phyloP scores from a whole-genome alignment of 2,888 invertebrate genomes.

The Agonopterix heracliana region DNA sequence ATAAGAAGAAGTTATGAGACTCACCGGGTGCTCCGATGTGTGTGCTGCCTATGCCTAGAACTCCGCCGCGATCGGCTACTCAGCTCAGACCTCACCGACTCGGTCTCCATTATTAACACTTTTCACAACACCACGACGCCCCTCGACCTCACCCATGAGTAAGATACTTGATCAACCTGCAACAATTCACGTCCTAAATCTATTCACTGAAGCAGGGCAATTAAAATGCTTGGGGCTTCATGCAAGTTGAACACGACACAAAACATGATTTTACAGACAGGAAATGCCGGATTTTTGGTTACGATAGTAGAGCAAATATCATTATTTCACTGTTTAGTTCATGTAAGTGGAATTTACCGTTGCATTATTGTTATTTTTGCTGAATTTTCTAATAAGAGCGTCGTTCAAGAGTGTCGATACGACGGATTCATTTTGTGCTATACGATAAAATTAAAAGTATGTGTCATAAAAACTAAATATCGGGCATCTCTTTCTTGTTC shows the following conservation, averaged over 20 bases:
- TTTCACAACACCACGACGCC: conserved; percentile 23
- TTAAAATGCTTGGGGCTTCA: conserved; percentile 57
- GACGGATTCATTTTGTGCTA: conserved; percentile 47
- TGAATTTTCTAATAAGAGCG: conserved; percentile 47
- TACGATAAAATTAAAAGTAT: conserved; percentile 19
- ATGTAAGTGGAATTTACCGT: conserved; percentile 36
- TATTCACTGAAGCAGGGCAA: conserved; percentile 44
- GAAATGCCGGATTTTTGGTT: conserved; percentile 16
- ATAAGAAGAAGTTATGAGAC: no score
- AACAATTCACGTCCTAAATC: conserved; percentile 44
- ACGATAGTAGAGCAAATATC: conserved; percentile 9
- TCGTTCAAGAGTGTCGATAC: conserved; percentile 46
- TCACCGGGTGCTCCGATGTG: conserved; percentile 82
- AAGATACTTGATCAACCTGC: conserved; percentile 38
- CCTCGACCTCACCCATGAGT: conserved; percentile 51
- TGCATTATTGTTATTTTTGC: conserved; percentile 44
- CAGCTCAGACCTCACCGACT: conserved; percentile 94
- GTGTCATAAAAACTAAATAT: conserved; percentile 16
- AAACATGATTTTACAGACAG: conserved; percentile 25
- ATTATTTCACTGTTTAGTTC: conserved; percentile 10
- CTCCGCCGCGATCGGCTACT: conserved; percentile 88
- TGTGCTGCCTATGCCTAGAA: conserved; percentile 77
- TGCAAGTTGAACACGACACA: conserved; percentile 40
- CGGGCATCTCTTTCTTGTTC: conserved; percentile 17
- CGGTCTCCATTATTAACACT: conserved; percentile 86